These are phyloP conservation scores for Trypoxylus dichotomus DNA, from an alignment of 1,140 invertebrate genomes.

Conservation along the genomic window DNA sequence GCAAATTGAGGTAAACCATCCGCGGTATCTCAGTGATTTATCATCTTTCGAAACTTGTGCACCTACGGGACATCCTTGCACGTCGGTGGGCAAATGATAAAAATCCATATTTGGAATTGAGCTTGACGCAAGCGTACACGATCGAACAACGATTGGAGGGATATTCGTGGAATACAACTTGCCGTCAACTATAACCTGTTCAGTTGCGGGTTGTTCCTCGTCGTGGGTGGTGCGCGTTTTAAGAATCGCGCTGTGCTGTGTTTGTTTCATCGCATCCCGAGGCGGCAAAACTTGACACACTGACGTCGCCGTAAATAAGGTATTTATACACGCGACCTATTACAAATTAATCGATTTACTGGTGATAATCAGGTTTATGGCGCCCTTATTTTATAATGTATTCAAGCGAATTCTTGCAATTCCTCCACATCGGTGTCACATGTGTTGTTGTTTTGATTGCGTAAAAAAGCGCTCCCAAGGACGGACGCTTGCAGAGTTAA, in stretches of 20 bases:
- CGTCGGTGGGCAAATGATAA: conserved; percentile 13
- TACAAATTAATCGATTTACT: neutral
- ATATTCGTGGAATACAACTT: neutral
- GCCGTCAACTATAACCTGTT: neutral
- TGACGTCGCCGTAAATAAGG: neutral
- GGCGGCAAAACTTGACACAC: neutral
- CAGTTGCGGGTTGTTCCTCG: conserved; percentile 13
- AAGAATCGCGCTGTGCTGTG: neutral
- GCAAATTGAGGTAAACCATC: neutral
- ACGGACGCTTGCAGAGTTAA: neutral
- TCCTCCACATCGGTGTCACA: neutral
- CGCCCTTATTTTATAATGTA: neutral
- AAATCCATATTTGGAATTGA: conserved; percentile 24
- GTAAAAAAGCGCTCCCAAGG: neutral
- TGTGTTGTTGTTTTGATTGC: conserved; percentile 6
- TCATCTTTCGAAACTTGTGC: conserved; percentile 4
- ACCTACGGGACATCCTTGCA: neutral
- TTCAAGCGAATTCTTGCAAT: neutral
- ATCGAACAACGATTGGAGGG: neutral
- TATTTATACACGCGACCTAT: neutral
- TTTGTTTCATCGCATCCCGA: neutral
- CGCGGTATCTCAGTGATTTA: neutral
- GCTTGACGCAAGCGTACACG: neutral
- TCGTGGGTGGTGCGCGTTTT: neutral
- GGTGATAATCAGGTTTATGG: neutral